Evolutionary conservation across 2,888 invertebrate genomes (phyloP).

Genomic region (Tenthredo scrophulariae): DNA sequence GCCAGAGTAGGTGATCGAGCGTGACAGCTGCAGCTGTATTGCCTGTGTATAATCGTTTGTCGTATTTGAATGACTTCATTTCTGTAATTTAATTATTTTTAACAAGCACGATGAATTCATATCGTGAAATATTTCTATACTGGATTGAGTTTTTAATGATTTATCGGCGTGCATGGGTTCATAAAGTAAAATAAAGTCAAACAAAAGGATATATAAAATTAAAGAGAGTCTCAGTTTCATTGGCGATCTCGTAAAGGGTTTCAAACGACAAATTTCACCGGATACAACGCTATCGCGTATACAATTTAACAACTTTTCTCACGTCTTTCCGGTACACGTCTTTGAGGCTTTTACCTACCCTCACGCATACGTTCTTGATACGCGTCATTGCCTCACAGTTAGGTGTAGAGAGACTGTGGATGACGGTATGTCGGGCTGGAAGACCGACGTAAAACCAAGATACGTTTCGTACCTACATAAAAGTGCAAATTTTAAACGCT

Average conservation of each 20-base stretch:
- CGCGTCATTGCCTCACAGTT: constrained; percentile 32
- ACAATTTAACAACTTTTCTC: constrained; percentile 35
- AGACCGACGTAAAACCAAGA: constrained; percentile 35
- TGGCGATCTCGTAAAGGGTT: constrained; percentile 18
- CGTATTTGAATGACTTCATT: neutral
- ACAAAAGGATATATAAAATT: neutral
- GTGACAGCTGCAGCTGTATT: neutral
- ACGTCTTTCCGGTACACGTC: constrained; percentile 23
- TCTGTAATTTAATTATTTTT: neutral
- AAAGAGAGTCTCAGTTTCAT: constrained; percentile 19
- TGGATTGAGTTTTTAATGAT: neutral
- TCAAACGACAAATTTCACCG: constrained; percentile 26
- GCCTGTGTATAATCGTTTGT: neutral
- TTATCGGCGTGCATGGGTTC: too few relatives aligned
- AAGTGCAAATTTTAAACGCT: constrained; percentile 72
- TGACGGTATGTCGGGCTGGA: neutral
- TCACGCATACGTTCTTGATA: constrained; percentile 4
- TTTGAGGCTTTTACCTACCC: constrained; percentile 25
- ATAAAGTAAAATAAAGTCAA: neutral
- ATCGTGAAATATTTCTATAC: neutral
- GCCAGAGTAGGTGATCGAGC: constrained; percentile 20
- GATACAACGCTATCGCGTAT: constrained; percentile 1
- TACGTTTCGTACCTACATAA: constrained; percentile 58
- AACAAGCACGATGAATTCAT: neutral
- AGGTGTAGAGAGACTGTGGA: neutral